Percentiles rank a stretch among this genome's conserved stretches.
Evolutionary conservation across 2,797 vertebrate genomes (phyloP).

Genomic region (Hypotaenidia philippensis): DNA sequence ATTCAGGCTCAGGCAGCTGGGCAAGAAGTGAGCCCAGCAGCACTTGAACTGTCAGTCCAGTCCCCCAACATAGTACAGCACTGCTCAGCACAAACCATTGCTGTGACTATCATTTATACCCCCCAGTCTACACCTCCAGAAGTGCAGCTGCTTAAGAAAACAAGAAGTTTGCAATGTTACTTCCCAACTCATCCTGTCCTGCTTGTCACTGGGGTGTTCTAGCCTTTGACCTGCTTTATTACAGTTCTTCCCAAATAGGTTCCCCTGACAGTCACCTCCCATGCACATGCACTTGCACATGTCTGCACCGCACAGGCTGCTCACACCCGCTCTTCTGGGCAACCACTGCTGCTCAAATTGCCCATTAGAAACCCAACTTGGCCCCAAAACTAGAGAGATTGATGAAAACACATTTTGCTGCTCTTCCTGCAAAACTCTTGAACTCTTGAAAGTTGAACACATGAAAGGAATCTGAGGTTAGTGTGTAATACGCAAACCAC

Average conservation of each 20-base stretch:
- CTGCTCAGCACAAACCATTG: neutral
- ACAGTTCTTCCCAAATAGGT: neutral
- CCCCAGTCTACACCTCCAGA: neutral
- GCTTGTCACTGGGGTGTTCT: neutral
- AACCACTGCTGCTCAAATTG: neutral
- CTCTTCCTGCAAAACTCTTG: conserved; percentile 54
- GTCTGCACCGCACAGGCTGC: neutral
- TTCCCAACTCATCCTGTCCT: neutral
- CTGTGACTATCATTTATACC: neutral
- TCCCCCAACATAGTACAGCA: neutral
- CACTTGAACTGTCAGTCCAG: neutral
- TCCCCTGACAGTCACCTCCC: neutral
- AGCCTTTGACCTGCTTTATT: neutral
- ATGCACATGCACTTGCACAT: neutral
- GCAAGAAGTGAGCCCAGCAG: neutral
- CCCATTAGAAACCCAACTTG: conserved; percentile 24
- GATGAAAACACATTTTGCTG: conserved; percentile 24
- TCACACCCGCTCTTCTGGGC: conserved; percentile 18
- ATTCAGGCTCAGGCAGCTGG: neutral
- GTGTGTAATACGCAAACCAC: conserved; percentile 46
- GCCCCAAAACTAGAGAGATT: conserved; percentile 13
- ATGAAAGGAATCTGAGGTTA: conserved; percentile 50
- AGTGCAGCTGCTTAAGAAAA: neutral
- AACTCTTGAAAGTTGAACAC: conserved; percentile 54
- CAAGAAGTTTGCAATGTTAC: neutral